Base-by-base conservation (phyloP, 2,113 vertebrate genomes). In the Hucho hucho region DNA sequence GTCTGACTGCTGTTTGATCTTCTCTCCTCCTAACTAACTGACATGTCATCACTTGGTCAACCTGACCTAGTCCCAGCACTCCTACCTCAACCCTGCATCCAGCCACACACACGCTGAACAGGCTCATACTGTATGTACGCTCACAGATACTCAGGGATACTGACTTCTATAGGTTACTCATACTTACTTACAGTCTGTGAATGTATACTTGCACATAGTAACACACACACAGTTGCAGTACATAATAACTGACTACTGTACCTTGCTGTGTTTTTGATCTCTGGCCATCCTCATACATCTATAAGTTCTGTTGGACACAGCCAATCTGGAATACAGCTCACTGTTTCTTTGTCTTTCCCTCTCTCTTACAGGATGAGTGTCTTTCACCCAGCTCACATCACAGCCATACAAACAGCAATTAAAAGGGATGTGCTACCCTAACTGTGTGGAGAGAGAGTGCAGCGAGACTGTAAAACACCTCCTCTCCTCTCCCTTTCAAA, bases 351-450 rank as follows among this genome's bases (percentile, higher is more conserved):
- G 70, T 68, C 25, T 79, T 53, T 73, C 32, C 58, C 73, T 82
- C 64, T 83, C 79, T 87, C 53, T 89, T 78, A 64, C 61, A 84
- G 79, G 86, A 89, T 6, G 75, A 61, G 79, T 86, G 84, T 87
- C 89, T 90, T 82, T 92, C 83, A 87, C 83, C 2, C 80, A 76
- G 82, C 78, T 81, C 79, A 87, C 87, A 92, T 90, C 90, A 90
- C 86, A 90, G 83, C 81, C 87, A 71, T 85, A 84, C 87, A 88
- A 92, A 91, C 18, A 61, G 87, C 89, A 92, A 93, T 91, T 93
- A 94, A 94, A 92, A 87, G 75, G 84, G 88, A 89, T 84, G 87
- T 86, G 87, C 89, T 86, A 84, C 84, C 89, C 78, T 75, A 79
- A 75, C 79, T 87, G 77, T 87, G 78, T 79, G 87, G 78, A 74